Percentiles rank a stretch among this genome's conserved stretches.
phyloP scores from a whole-genome alignment of 2,888 invertebrate species.

The Aricia artaxerxes region DNA sequence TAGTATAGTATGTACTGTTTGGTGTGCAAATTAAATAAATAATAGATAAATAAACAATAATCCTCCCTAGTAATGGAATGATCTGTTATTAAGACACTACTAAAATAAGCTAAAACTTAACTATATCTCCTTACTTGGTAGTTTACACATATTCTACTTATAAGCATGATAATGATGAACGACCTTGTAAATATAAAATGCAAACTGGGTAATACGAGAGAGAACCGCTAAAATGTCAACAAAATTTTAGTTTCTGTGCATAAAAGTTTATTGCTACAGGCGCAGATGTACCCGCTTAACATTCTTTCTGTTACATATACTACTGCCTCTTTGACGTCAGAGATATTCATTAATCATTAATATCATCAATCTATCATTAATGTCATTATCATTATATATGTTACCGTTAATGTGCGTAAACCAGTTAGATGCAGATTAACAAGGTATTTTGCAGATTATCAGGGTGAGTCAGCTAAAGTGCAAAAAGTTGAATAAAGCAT shows the following conservation, averaged over 20 bases:
- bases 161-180: not conserved
- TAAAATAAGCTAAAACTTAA: too few relatives aligned
- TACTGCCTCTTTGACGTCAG: not conserved
- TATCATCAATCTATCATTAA: not conserved
- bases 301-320: not conserved
- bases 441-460: too few relatives aligned
- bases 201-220: slow-evolving; percentile 10
- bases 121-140: not conserved
- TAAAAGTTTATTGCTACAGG: slow-evolving; percentile 27
- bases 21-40: too few relatives aligned
- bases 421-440: too few relatives aligned
- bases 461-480: too few relatives aligned
- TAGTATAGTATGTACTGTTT: too few relatives aligned
- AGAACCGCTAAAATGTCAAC: slow-evolving; percentile 28
- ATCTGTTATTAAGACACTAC: too few relatives aligned
- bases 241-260: slow-evolving; percentile 27
- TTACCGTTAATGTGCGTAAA: too few relatives aligned
- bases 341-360: not conserved
- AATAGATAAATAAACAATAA: too few relatives aligned
- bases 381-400: not conserved
- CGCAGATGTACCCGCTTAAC: slow-evolving; percentile 9
- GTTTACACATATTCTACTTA: not conserved
- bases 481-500: too few relatives aligned
- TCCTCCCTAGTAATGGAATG: too few relatives aligned
- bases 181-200: slow-evolving; percentile 22